Evolutionary conservation across 2,888 invertebrate genomes (phyloP), one percentile per base, ranked within the genome.

Genomic region (Papilio gigon): DNA sequence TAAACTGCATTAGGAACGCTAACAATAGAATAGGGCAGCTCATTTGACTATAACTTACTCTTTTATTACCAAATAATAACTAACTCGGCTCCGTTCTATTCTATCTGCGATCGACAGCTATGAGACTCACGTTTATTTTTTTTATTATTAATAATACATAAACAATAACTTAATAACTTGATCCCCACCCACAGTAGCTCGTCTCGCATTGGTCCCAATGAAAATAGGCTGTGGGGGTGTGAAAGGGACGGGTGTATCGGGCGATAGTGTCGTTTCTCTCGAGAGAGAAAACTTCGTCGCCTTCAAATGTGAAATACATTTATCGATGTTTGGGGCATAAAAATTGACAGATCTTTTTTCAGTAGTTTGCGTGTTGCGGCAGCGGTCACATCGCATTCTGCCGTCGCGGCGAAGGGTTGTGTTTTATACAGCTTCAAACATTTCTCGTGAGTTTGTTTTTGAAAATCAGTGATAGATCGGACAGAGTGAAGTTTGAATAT

Each of bases 341-440:
- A 92, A 92, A 92, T 92, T 92, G 92, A 90, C 90, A 90, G 91
- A 88, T 88, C 92, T 92, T 84, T 92, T 92, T 92, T 90, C 90
- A 92, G 92, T 92, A 83, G 84, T 86, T 87, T 87, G 88, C 86
- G 84, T 84, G 85, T 79, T 77, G 82, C 78, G 72, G 80, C 56
- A 72, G 75, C 76, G 82, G 76, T 72, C 84, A 86, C 79, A 86
- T 83, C 76, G 77, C 59, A 76, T 73, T 76, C 76, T 73, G 75
- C 77, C 73, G 72, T 76, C 74, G 77, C 61, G 72, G 65, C 78
- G 84, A 84, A 86, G 84, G 85, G 87, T 87, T 87, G 87, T 83
- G 77, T 73, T 53, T 78, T 83, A 85, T 85, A 86, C 83, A 79
- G 74, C 73, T 74, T 75, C 68, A 72, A 71, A 72, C 70, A 72